Evolutionary conservation across 2,888 invertebrate species (phyloP).

Genomic region (Drosophila antonietae): DNA sequence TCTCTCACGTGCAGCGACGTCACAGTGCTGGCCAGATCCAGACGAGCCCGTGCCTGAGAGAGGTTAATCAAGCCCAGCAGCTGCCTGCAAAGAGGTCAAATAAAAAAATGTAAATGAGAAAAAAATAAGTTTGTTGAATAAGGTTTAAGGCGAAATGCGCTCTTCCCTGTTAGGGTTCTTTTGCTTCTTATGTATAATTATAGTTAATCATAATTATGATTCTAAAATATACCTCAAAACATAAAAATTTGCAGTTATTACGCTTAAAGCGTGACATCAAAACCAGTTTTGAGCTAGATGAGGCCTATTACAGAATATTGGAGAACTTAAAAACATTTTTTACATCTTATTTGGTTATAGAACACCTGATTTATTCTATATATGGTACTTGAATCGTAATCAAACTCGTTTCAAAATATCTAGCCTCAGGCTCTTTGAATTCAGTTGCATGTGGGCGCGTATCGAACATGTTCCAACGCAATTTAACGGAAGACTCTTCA

Average conservation of each 20-base stretch:
- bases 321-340: slow-evolving; percentile 3
- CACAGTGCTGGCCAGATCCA: slow-evolving; percentile 93
- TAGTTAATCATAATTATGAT: slow-evolving; percentile 8
- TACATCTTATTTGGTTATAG: slow-evolving; percentile 15
- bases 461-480: slow-evolving; percentile 69
- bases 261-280: slow-evolving; percentile 1
- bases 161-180: neutral
- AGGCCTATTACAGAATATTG: neutral
- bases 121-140: neutral
- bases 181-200: neutral
- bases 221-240: neutral
- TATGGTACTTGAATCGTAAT: slow-evolving; percentile 13
- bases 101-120: neutral
- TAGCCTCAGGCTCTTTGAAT: slow-evolving; percentile 30
- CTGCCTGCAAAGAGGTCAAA: slow-evolving; percentile 86
- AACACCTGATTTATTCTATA: slow-evolving; percentile 7
- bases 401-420: neutral
- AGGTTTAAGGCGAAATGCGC: slow-evolving; percentile 16
- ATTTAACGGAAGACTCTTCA: slow-evolving; percentile 46
- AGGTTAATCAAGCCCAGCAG: slow-evolving; percentile 94
- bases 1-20: slow-evolving; percentile 93
- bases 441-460: slow-evolving; percentile 59
- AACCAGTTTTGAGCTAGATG: neutral
- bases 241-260: neutral
- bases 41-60: slow-evolving; percentile 94